These are phyloP conservation scores for Nemoura dubitans DNA, from an alignment of 2,888 invertebrate genomes.

Conservation along the genomic window DNA sequence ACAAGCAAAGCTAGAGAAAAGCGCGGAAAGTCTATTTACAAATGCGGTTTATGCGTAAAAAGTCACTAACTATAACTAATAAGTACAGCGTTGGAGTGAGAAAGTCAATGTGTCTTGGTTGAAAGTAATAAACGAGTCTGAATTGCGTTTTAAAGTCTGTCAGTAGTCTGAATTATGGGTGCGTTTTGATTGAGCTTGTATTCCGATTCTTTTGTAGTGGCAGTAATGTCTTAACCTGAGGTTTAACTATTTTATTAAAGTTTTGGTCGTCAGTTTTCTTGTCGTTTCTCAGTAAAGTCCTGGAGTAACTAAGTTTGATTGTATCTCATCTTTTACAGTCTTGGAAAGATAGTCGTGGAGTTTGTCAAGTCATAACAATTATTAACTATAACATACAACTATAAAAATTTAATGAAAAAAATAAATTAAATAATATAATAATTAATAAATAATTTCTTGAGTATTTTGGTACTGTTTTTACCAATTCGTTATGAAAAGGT, in stretches of 20 bases:
- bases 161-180: neutral
- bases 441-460: constrained; percentile 35
- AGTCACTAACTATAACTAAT: neutral
- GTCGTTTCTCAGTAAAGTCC: neutral
- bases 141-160: no score
- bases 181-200: neutral
- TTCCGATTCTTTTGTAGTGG: neutral
- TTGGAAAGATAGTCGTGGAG: neutral
- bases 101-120: neutral
- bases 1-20: neutral
- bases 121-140: no score
- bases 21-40: neutral
- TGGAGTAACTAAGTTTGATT: constrained; percentile 24
- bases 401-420: constrained; percentile 27
- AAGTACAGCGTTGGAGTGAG: neutral
- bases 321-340: constrained; percentile 29
- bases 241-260: neutral
- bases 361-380: constrained; percentile 20
- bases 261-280: neutral
- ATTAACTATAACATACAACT: constrained; percentile 26
- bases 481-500: neutral
- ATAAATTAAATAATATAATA: constrained; percentile 37
- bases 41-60: neutral
- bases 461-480: constrained; percentile 39
- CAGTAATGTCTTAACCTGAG: neutral